Evolutionary conservation across 2,113 vertebrate genomes (phyloP), one percentile per base, ranked within the genome.

Genomic region (Rhea americana): DNA sequence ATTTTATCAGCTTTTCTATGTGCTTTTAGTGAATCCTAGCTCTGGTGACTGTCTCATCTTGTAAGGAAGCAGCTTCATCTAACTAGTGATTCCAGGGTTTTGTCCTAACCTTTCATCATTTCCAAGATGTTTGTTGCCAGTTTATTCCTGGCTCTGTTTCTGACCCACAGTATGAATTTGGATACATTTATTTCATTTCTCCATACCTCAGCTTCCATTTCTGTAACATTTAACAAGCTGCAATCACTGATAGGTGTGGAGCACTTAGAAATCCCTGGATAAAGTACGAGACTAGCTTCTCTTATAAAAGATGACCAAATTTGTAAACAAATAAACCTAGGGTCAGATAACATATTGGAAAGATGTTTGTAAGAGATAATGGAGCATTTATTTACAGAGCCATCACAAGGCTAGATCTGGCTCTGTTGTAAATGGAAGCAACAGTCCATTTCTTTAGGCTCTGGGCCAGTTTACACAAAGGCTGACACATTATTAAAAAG

Each of bases 281-380:
- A 58, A 84, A 81, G 65, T 30, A 77, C 50, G 28, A 61, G 62
- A 47, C 39, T 32, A 26, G 11, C 41, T 94, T 37, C 59, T 90
- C 55, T 65, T 91, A 3, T 82, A 35, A 90, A 73, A 87, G 66
- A 73, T 85, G 74, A 87, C 45, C 74, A 87, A 17, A 95, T 91
- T 1, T 85, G 90, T 93, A 90, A 96, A 93, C 83, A 88, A 95
- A 90, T 84, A 94, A 93, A 87, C 61, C 58, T 24, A 22, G 21
- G 83, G 75, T 93, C 85, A 91, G 81, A 53, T 83, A 78, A 89
- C 59, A 21, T 32, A 90, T 79, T 82, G 77, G 55, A 94, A 89
- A 91, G 47, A 72, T 21, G 86, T 70, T 86, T 90, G 66, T 87
- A 91, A 72, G 85, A 94, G 88, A 88, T 93, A 93, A 94, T 93